Evolutionary conservation across 2,888 invertebrate genomes (phyloP), one percentile per base, ranked within the genome.

Genomic region (Sabatieria punctata): DNA sequence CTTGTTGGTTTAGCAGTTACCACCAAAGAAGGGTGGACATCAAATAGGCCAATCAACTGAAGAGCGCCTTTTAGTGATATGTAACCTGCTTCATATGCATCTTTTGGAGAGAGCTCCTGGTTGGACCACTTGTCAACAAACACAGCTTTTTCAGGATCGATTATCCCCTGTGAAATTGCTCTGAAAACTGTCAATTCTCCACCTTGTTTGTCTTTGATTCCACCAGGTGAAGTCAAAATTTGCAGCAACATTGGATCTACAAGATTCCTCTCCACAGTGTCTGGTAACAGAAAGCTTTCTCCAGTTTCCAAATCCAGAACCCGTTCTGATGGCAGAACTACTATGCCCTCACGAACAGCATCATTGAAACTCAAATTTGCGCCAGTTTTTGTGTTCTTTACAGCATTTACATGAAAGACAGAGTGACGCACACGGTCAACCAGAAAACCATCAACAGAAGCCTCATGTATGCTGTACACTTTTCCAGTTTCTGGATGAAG

Each of bases 321-420:
- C 18, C 59, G 50, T 41, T 62, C 57, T 49, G 58, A 76, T 57
- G 77, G 79, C 44, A 59, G 78, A 64, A 80, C 78, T 41, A 88
- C 73, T 61, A 80, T 73, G 54, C 81, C 82, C 60, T 79, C 80
- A 49, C 78, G 75, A 51, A 81, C 70, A 35, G 85, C 85, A 50
- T 77, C 74, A 67, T 85, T 85, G 59, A 86, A 80, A 54, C 83
- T 83, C 57, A 86, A 75, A 62, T 79, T 82, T 62, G 83, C 82
- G 33, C 77, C 78, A 43, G 80, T 80, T 58, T 78, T 75, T 1
- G 81, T 78, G 67, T 85, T 82, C 63, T 79, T 80, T 63, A 88
- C 83, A 46, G 82, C 88, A 57, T 86, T 85, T 51, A 91, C 84
- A 65, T 86, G 82, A 64, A 89, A 89, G 56, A 89, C 81, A 1